Percentiles rank a stretch among this genome's conserved stretches.
phyloP scores from a whole-genome alignment of 2,888 invertebrate species.

The Nebria brevicollis region DNA sequence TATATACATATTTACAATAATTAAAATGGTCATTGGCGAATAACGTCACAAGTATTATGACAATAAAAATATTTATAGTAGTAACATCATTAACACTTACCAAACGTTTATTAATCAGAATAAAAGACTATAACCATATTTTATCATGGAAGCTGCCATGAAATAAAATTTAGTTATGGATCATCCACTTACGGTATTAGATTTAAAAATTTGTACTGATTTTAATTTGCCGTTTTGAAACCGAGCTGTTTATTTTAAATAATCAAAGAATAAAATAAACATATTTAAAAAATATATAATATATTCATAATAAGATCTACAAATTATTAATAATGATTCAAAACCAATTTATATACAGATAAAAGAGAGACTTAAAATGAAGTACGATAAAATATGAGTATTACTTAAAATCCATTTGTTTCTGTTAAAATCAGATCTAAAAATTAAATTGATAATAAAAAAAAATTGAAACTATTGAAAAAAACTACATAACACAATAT shows the following conservation, averaged over 20 bases:
- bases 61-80: not conserved
- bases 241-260: not conserved
- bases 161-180: not conserved
- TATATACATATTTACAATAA: conserved; percentile 1
- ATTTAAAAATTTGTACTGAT: not conserved
- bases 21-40: not conserved
- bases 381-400: not conserved
- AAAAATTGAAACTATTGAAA: not conserved
- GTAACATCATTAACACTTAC: not conserved
- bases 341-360: not conserved
- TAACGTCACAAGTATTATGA: not conserved
- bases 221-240: not conserved
- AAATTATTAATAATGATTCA: not conserved
- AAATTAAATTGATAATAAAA: not conserved
- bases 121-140: not conserved
- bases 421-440: not conserved
- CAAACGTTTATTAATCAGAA: not conserved
- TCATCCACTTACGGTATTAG: not conserved
- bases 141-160: not conserved
- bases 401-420: not conserved
- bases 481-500: not conserved
- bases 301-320: not conserved
- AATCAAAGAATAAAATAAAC: not conserved
- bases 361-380: not conserved
- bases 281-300: not conserved